phyloP scores from a whole-genome alignment of 2,888 invertebrate species.

The Mechanitis mazaeus region DNA sequence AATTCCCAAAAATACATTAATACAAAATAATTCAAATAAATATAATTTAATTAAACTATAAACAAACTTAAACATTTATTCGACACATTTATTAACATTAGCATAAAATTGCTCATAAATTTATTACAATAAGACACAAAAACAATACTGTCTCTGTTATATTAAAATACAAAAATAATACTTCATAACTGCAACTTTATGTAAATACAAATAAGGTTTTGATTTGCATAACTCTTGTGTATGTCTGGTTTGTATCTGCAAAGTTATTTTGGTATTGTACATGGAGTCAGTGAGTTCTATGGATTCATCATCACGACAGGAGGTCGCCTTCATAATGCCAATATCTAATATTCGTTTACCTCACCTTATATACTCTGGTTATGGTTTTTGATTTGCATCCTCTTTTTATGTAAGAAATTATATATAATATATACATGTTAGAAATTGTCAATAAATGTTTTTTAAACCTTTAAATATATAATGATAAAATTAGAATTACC shows the following conservation, averaged over 20 bases:
- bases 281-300: constrained; percentile 35
- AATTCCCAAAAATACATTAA: background rate
- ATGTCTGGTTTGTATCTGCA: constrained; percentile 17
- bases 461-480: too few relatives aligned
- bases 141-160: constrained; percentile 49
- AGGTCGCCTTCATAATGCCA: constrained; percentile 50
- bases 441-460: too few relatives aligned
- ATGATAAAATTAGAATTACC: too few relatives aligned
- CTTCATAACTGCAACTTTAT: constrained; percentile 32
- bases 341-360: constrained; percentile 47
- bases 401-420: constrained; percentile 3
- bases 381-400: constrained; percentile 23
- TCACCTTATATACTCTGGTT: constrained; percentile 35
- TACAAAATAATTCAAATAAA: background rate
- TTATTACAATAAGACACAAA: constrained; percentile 51
- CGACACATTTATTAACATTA: constrained; percentile 39
- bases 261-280: constrained; percentile 24
- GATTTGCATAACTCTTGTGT: constrained; percentile 17
- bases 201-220: constrained; percentile 21
- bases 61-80: constrained; percentile 1
- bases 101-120: constrained; percentile 54
- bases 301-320: constrained; percentile 68
- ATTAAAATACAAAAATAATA: constrained; percentile 57
- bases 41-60: constrained; percentile 1
- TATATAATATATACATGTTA: background rate